Conservation (phyloP, 2,113 vertebrate genomes). For the Odocoileus hemionus region DNA sequence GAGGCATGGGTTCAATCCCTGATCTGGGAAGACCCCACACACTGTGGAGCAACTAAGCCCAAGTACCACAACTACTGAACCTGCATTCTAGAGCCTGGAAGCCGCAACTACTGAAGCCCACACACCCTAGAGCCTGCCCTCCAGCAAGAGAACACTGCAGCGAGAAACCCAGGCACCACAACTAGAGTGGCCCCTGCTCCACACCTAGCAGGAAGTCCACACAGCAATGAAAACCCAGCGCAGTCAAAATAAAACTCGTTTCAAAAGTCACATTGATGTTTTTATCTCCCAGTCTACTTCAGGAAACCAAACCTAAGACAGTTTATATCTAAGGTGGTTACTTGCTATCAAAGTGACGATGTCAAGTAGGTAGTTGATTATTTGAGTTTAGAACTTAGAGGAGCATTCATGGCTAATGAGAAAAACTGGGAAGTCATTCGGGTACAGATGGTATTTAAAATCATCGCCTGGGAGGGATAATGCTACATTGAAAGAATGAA, state of each 20-base stretch:
- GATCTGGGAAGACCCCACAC: not conserved
- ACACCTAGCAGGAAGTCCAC: not conserved
- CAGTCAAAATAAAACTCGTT: not conserved
- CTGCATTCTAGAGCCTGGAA: not conserved
- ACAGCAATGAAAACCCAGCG: not conserved
- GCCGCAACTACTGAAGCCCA: accelerated
- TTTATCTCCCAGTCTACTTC: not conserved
- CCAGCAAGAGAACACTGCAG: not conserved
- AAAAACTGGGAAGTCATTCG: not conserved
- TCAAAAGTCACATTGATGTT: not conserved
- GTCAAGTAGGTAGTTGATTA: not conserved
- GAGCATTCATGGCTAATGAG: not conserved
- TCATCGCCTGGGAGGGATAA: not conserved
- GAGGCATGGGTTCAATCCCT: not conserved
- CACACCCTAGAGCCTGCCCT: not conserved
- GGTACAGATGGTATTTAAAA: not conserved
- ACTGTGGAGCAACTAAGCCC: not conserved
- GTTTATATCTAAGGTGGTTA: not conserved
- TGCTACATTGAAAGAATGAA: not conserved
- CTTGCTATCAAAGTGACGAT: not conserved
- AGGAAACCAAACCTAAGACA: not conserved
- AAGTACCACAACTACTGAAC: not conserved
- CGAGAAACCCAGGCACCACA: not conserved
- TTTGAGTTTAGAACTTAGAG: not conserved
- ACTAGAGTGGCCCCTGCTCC: not conserved